Percentiles rank a stretch among this genome's conserved stretches.
Conservation (phyloP, 2,888 invertebrate genomes). For the Drosophila niveifrons region DNA sequence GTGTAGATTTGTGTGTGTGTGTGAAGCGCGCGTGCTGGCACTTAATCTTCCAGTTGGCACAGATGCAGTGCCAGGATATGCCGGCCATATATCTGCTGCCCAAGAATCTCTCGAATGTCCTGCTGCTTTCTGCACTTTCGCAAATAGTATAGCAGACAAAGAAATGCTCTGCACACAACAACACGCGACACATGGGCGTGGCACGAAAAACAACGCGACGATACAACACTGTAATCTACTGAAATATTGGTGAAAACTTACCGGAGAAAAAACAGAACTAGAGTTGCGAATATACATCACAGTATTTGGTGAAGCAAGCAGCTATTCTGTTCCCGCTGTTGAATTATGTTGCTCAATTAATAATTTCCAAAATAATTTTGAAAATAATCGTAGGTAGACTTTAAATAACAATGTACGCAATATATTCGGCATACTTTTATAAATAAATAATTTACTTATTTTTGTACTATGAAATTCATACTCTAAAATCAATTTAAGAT, state of each 20-base stretch:
- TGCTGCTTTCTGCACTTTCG: neutral
- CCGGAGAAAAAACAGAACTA: neutral
- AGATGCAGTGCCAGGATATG: slow-evolving; percentile 77
- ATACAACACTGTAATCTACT: neutral
- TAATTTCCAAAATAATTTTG: neutral
- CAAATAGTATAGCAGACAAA: slow-evolving; percentile 14
- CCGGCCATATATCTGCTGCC: slow-evolving; percentile 66
- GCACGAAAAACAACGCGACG: neutral
- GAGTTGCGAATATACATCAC: neutral
- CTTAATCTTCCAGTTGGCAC: slow-evolving; percentile 78
- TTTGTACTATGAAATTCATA: no score
- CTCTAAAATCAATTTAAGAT: no score
- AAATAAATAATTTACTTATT: no score
- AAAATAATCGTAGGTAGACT: neutral
- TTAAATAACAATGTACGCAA: neutral
- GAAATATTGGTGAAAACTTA: slow-evolving; percentile 2
- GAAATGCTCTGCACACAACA: slow-evolving; percentile 14
- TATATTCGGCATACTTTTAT: no score
- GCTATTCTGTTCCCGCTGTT: neutral
- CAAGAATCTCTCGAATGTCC: slow-evolving; percentile 33
- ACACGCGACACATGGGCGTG: neutral
- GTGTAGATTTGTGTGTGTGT: slow-evolving; percentile 14
- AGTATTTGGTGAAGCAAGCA: neutral
- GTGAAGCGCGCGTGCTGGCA: slow-evolving; percentile 60
- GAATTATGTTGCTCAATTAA: neutral